Conservation (phyloP, 2,113 vertebrate genomes). For the Alouatta palliata region DNA sequence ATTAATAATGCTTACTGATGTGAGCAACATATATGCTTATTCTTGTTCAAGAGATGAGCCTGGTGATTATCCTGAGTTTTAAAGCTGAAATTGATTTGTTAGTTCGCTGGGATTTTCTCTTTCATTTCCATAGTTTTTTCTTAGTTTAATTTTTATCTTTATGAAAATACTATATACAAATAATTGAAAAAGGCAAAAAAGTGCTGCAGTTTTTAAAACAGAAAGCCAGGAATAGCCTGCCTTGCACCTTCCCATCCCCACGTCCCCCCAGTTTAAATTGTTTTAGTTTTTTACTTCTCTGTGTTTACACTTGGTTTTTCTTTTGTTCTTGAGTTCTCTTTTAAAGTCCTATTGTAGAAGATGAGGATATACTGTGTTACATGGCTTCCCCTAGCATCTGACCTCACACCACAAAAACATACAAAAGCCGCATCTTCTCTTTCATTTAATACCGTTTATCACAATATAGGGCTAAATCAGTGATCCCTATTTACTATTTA, state of each 20-base stretch:
- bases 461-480: not conserved
- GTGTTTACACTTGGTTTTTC: constrained; percentile 10
- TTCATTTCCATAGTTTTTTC: not conserved
- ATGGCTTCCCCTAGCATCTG: not conserved
- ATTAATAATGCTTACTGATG: not conserved
- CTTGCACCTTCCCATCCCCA: not conserved
- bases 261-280: not conserved
- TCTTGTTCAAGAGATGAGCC: constrained; percentile 1
- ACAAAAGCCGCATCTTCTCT: not conserved
- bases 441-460: not conserved
- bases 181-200: not conserved
- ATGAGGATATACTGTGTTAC: not conserved
- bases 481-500: not conserved
- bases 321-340: not conserved
- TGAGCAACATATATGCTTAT: not conserved
- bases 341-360: not conserved
- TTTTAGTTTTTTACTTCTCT: not conserved
- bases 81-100: not conserved
- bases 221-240: not conserved
- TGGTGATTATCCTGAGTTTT: not conserved
- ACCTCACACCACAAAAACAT: not conserved
- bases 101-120: not conserved
- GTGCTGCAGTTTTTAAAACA: not conserved
- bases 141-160: constrained; percentile 34
- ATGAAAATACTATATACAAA: not conserved